phyloP scores from a whole-genome alignment of 92 coral and sea anemone genomes.

The Anthopleura xanthogrammica region DNA sequence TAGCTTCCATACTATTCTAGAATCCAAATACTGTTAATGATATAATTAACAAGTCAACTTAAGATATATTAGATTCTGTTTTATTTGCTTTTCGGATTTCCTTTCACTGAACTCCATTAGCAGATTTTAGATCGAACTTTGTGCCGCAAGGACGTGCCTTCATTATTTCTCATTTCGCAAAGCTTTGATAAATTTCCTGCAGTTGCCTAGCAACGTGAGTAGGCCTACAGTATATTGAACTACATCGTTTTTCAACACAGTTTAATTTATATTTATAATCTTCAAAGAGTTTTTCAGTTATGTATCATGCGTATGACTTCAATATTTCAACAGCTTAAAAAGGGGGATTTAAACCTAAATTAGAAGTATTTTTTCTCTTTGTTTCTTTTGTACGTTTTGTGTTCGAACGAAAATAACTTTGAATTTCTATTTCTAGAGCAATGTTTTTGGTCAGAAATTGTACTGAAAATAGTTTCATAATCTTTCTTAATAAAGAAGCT shows the following conservation, averaged over 20 bases:
- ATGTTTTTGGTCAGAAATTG: no score
- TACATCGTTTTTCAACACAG: neutral
- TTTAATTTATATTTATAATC: neutral
- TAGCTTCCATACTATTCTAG: no score
- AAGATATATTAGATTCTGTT: neutral
- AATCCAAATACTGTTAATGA: no score
- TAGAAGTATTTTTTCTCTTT: no score
- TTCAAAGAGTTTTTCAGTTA: neutral
- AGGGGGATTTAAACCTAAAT: no score
- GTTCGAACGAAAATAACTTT: no score
- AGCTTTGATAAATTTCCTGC: neutral
- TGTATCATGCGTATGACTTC: neutral
- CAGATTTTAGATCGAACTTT: neutral
- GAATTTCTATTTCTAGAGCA: no score
- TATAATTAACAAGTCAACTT: no score
- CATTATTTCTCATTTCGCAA: neutral
- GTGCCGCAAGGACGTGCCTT: neutral
- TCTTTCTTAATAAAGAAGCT: no score
- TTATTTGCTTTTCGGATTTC: neutral
- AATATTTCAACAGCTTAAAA: no score
- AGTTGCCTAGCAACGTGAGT: neutral
- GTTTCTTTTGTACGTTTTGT: no score
- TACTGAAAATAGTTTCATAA: no score
- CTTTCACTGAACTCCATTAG: neutral
- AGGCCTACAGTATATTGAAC: neutral